A percentile compares a stretch with the other conserved stretches of the same genome.
Conservation (phyloP, 2,888 invertebrate genomes). For the Chrysodeixis includens region DNA sequence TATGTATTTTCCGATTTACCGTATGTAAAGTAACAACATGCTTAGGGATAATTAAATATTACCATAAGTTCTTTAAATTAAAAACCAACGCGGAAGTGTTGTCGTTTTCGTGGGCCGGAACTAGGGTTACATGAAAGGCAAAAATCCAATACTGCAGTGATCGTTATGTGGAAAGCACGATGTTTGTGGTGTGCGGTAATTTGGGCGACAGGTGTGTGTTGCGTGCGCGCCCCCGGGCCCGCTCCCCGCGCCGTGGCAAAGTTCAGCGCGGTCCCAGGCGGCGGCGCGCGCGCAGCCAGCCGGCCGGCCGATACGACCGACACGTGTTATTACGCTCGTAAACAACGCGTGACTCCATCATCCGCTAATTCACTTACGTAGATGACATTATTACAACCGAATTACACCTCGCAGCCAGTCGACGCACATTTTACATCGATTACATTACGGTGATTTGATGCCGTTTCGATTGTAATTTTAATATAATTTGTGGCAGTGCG, state of each 20-base stretch:
- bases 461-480: slow-evolving; percentile 72
- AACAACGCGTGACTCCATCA: slow-evolving; percentile 79
- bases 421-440: slow-evolving; percentile 61
- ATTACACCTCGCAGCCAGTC: slow-evolving; percentile 65
- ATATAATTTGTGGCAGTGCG: slow-evolving; percentile 68
- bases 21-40: neutral
- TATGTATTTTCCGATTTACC: neutral
- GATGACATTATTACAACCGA: slow-evolving; percentile 77
- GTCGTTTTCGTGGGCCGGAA: neutral
- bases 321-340: slow-evolving; percentile 66
- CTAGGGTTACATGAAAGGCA: neutral
- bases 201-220: slow-evolving; percentile 57
- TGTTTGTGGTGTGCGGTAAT: slow-evolving; percentile 29
- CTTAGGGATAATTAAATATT: neutral
- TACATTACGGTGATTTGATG: slow-evolving; percentile 68
- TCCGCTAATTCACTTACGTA: slow-evolving; percentile 72
- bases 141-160: slow-evolving; percentile 29
- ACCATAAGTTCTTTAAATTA: neutral
- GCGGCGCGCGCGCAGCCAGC: slow-evolving; percentile 37
- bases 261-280: slow-evolving; percentile 70
- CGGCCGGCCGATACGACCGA: slow-evolving; percentile 38
- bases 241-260: slow-evolving; percentile 58
- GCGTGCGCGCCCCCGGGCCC: slow-evolving; percentile 39
- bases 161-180: slow-evolving; percentile 27
- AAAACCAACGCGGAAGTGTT: neutral